A percentile compares a stretch with the other conserved stretches of the same genome.
Evolutionary conservation across 2,113 vertebrate species (phyloP).

Genomic region (Oncorhynchus nerka): DNA sequence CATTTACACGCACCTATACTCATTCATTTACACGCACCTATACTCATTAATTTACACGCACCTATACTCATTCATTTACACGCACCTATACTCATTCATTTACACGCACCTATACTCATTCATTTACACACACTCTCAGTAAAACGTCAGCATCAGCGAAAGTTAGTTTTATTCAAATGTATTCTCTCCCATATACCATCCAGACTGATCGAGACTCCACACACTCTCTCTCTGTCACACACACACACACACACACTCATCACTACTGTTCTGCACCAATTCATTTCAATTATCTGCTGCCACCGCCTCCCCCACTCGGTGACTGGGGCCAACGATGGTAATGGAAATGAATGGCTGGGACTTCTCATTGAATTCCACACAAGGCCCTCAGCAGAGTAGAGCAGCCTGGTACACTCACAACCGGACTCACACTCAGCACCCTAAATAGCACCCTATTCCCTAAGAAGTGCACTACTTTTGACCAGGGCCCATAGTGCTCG

Average conservation of each 20-base stretch:
- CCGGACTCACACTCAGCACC: not conserved
- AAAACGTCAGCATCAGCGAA: not conserved
- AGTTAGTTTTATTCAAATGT: not conserved
- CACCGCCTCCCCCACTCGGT: conserved; percentile 34
- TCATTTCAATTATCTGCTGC: conserved; percentile 54
- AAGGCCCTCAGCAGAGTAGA: conserved; percentile 42
- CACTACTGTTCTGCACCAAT: not conserved
- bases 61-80: no score
- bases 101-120: no score
- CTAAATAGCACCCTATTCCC: not conserved
- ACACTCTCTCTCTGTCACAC: not conserved
- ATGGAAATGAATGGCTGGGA: conserved; percentile 55
- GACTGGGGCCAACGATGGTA: conserved; percentile 42
- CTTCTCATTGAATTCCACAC: conserved; percentile 55
- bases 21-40: no score
- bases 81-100: no score
- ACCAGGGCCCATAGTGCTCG: no score
- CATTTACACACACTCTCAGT: no score
- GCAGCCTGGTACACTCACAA: conserved; percentile 12
- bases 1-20: no score
- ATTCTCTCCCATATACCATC: not conserved
- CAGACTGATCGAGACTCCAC: conserved; percentile 1
- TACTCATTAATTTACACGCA: no score
- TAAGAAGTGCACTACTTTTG: no score
- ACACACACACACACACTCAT: not conserved